Evolutionary conservation across 2,113 vertebrate species (phyloP), one percentile per base, ranked within the genome.

Genomic region (Penelope pileata): DNA sequence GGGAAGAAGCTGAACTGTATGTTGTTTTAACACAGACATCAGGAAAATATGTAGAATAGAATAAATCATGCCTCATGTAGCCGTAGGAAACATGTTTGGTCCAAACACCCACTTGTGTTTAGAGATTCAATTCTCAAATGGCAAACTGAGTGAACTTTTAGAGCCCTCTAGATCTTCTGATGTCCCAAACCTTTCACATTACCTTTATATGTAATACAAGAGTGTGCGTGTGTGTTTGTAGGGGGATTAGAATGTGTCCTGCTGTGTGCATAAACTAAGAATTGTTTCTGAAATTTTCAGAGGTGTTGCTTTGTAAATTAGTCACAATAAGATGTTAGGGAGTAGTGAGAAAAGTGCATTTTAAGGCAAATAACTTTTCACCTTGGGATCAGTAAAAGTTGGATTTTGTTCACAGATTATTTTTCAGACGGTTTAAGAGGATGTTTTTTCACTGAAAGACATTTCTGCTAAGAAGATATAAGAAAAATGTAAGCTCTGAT

Each of bases 201-300:
- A 23, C 3, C 17, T 79, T 69, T 48, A 59, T 18, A 24, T 0
- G 0, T 56, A 79, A 70, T 1, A 0, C 14, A 50, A 77, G 2
- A 69, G 69, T 30, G 4, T 76, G 16, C 27, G 11, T 30, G 2
- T 10, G 4, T 45, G 7, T 24, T 12, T n/a, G 40, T 9, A 6
- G 19, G 13, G 15, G 12, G 19, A 51, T 53, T 72, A 43, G 40
- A 83, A 62, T 74, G 66, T 88, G 34, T 81, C 63, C 38, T 74
- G n/a, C 29, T 56, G 26, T 6, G 5, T 72, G 7, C 3, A 7
- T 19, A n/a, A 32, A 7, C 27, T 81, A 80, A 82, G 3, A 92
- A 53, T 27, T 79, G 8, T 0, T 36, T 68, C 59, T n/a, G 6
- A 73, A 48, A 12, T 80, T 72, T 16, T 72, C 22, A 54, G 34